Evolutionary conservation across 2,888 invertebrate genomes (phyloP), one percentile per base, ranked within the genome.

Genomic region (Stegana nigrithorax): DNA sequence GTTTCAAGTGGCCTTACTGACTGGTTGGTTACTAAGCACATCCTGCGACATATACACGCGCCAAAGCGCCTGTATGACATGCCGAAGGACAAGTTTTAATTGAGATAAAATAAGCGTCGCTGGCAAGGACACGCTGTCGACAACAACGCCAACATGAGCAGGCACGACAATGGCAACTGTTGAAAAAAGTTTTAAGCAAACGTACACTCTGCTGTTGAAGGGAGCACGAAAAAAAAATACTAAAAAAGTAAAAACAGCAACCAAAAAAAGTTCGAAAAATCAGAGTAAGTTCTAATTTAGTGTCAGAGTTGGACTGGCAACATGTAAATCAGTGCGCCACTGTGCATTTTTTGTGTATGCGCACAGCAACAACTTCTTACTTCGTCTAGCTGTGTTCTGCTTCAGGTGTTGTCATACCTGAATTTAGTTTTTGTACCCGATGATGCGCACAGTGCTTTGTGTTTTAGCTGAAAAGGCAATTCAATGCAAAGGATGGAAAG

Each of bases 21-120:
- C 72, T 29, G 51, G 7, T 50, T 42, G n/a, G 50, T 50, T 39
- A 5, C 14, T n/a, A 39, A 17, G n/a, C n/a, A 39, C 39, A 39
- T 39, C 14, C 39, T 39, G 14, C 32, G n/a, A 12, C n/a, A 10
- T 4, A 17, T 39, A 10, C 23, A 25, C 7, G 57, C 25, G 36
- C 27, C 50, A 44, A n/a, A n/a, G 44, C 51, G 59, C 63, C 60
- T 36, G 60, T 78, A 67, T 79, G 78, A 75, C 80, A 71, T 67
- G 72, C 72, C 75, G 76, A 76, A 76, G 76, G 80, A 76, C 76
- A 76, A 76, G 67, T 76, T 76, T 76, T 78, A 80, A 76, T 76
- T 76, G 76, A 76, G 76, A 76, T 80, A 76, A 76, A 76, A 76
- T 76, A 53, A 71, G 53, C 69, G 51, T 70, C 69, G 66, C 39